Evolutionary conservation across 2,888 invertebrate genomes (phyloP), one percentile per base, ranked within the genome.

Genomic region (Cremastinae sp.): DNA sequence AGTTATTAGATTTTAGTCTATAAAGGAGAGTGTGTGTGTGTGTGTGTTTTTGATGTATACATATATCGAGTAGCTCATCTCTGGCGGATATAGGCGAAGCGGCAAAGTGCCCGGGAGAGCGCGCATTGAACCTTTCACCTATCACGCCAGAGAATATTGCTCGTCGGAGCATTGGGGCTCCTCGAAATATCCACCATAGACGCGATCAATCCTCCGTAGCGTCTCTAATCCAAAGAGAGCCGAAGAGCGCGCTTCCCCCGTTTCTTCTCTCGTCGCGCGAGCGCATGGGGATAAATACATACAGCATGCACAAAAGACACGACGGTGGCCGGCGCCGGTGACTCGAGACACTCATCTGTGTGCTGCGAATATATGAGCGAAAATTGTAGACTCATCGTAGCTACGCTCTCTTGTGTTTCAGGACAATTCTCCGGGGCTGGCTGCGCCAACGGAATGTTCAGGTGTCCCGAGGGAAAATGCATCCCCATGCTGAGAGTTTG

Each of bases 401-500:
- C 2, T 5, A 5, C 41, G 12, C 8, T 9, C 2, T 5, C 5
- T 28, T 3, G 5, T 75, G 75, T 85, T 83, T 65, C 81, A 87
- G 87, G 82, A 73, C 84, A 83, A 56, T 58, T 47, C 36, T 22
- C 69, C 78, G 81, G 82, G 61, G 79, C 64, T 51, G 78, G 75
- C 66, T 96, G 95, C 89, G 93, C 94, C 75, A 92, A 92, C 83
- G 94, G 95, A 89, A 94, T 94, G 94, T 96, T 96, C 92, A 92
- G 93, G 84, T 96, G 96, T 90, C 93, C 94, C 72, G 96, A 96
- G 90, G 96, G 96, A 87, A 95, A 94, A 90, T 97, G 97, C 91
- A 97, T 97, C 88, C 95, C 96, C 47, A 92, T 93, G 82, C 91
- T 94, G 81, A 94, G 94, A 94, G 96, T 97, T 83, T 98, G 98